Conservation (phyloP, 2,888 invertebrate species). For the Mythimna albipuncta region DNA sequence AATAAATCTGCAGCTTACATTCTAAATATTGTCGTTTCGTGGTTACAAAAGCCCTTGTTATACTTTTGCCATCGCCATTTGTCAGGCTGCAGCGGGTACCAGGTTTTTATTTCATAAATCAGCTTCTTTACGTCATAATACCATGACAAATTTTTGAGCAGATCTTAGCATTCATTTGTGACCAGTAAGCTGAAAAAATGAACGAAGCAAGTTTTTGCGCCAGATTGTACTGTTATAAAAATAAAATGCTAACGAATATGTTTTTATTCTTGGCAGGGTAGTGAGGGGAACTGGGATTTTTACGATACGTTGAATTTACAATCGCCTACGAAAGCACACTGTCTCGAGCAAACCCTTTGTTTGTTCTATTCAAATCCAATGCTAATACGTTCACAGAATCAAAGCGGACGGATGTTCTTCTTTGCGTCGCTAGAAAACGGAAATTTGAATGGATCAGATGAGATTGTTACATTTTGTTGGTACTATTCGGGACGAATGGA, state of each 20-base stretch:
- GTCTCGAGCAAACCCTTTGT: slow-evolving; percentile 90
- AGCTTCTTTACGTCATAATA: slow-evolving; percentile 54
- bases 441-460: slow-evolving; percentile 83
- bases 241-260: slow-evolving; percentile 60
- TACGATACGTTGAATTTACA: slow-evolving; percentile 89
- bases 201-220: slow-evolving; percentile 39
- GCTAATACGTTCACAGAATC: slow-evolving; percentile 89
- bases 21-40: slow-evolving; percentile 31
- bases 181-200: slow-evolving; percentile 49
- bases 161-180: slow-evolving; percentile 53
- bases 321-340: slow-evolving; percentile 89
- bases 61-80: slow-evolving; percentile 49
- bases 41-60: slow-evolving; percentile 46
- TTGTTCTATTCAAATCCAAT: slow-evolving; percentile 90
- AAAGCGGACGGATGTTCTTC: slow-evolving; percentile 87
- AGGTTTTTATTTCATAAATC: slow-evolving; percentile 68
- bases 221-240: slow-evolving; percentile 57
- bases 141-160: slow-evolving; percentile 61
- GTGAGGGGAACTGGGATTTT: slow-evolving; percentile 78
- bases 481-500: slow-evolving; percentile 47
- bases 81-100: slow-evolving; percentile 52
- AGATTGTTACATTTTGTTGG: slow-evolving; percentile 75
- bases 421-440: slow-evolving; percentile 82
- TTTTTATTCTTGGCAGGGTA: slow-evolving; percentile 62
- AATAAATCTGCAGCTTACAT: slow-evolving; percentile 20